Evolutionary conservation across 2,113 vertebrate species (phyloP).

Genomic region (Motacilla tschutschensis): DNA sequence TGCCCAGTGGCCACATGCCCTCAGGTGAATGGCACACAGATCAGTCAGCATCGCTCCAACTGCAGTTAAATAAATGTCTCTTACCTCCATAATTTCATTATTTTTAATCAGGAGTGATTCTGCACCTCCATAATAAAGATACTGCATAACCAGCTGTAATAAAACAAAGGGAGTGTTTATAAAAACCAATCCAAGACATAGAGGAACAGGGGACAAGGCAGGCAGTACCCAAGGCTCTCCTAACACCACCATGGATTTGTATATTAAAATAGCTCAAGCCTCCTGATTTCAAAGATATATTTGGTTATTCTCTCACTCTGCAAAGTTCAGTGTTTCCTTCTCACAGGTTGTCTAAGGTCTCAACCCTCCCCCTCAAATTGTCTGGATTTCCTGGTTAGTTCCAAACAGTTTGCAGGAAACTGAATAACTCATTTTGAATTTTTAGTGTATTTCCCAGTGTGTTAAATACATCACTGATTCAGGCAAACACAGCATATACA

Average conservation of each 20-base stretch:
- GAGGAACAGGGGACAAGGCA: not conserved
- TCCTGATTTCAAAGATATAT: not conserved
- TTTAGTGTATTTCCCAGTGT: not conserved
- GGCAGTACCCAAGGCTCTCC: not conserved
- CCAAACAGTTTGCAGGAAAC: not conserved
- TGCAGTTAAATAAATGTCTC: not conserved
- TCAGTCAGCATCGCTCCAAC: not conserved
- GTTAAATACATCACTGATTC: not conserved
- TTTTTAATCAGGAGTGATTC: slow-evolving; percentile 94
- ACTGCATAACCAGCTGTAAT: slow-evolving; percentile 96
- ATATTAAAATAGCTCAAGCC: not conserved
- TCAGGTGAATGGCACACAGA: not conserved
- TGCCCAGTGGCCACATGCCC: not conserved
- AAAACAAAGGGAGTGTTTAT: slow-evolving; percentile 25
- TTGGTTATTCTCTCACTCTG: not conserved
- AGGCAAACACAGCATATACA: not conserved
- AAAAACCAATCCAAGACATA: not conserved
- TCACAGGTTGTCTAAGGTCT: not conserved
- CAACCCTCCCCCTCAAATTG: not conserved
- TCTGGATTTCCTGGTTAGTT: not conserved
- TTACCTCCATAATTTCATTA: slow-evolving; percentile 96
- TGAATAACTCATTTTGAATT: not conserved
- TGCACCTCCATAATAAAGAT: slow-evolving; percentile 92
- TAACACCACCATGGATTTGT: not conserved
- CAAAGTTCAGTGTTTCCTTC: not conserved